phyloP scores from a whole-genome alignment of 2,888 invertebrate species.

The Drosophila kanekoi region DNA sequence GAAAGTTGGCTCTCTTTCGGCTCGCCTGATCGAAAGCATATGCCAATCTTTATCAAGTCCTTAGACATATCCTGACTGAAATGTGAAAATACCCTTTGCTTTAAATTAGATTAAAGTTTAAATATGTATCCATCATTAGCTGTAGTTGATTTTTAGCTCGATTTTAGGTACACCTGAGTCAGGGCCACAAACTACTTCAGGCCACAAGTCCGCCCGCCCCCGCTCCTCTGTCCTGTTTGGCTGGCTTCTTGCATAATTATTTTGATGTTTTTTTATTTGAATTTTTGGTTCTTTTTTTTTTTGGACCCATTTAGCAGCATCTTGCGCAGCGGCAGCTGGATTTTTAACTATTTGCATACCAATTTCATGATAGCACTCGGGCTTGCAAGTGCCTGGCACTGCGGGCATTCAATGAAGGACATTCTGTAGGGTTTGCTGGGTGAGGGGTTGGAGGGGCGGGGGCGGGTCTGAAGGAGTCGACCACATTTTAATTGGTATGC shows the following conservation, averaged over 20 bases:
- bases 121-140: constrained; percentile 8
- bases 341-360: constrained; percentile 68
- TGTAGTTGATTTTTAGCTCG: constrained; percentile 12
- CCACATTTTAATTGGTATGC: constrained; percentile 74
- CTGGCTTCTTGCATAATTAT: constrained; percentile 25
- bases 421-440: constrained; percentile 1
- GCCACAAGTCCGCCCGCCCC: background rate
- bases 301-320: constrained; percentile 17
- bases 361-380: constrained; percentile 62
- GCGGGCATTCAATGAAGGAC: constrained; percentile 61
- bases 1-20: too few species aligned
- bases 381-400: constrained; percentile 39
- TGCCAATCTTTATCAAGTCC: too few species aligned
- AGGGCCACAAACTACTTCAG: constrained; percentile 23
- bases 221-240: background rate
- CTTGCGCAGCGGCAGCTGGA: constrained; percentile 29
- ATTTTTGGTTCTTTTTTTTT: constrained; percentile 19
- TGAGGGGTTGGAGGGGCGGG: background rate
- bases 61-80: too few species aligned
- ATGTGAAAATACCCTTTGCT: background rate
- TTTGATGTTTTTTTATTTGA: constrained; percentile 25
- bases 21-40: too few species aligned
- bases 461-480: background rate
- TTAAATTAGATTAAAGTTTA: background rate
- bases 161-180: constrained; percentile 1